Evolutionary conservation across 1,140 invertebrate genomes (phyloP).

Genomic region (Pseudomyrmex cubaensis): DNA sequence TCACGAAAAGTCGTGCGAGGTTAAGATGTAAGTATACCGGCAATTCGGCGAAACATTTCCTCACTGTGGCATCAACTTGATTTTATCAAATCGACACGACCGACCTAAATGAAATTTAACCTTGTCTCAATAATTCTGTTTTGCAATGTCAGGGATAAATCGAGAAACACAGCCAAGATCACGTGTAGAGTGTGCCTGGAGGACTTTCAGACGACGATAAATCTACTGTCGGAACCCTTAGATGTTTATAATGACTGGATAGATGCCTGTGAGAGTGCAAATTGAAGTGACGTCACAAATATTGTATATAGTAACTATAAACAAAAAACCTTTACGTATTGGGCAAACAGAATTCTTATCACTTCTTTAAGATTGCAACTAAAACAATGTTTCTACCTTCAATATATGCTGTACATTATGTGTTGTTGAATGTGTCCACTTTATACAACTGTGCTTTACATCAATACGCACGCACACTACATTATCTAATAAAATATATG

Average conservation of each 20-base stretch:
- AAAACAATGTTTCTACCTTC: not conserved
- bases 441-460: too few species aligned
- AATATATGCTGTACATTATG: too few species aligned
- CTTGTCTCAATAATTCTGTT: not conserved
- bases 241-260: conserved; percentile 99
- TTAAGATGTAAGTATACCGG: conserved; percentile 95
- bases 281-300: conserved; percentile 85
- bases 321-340: not conserved
- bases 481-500: not conserved
- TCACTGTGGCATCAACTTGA: not conserved
- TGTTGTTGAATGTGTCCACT: not conserved
- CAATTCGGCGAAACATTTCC: not conserved
- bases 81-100: not conserved
- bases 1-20: conserved; percentile 99
- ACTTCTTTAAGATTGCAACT: not conserved
- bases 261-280: conserved; percentile 98
- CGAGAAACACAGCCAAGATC: conserved; percentile 96
- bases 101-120: not conserved
- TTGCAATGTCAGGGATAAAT: conserved; percentile 92
- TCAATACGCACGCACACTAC: not conserved
- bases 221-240: conserved; percentile 97
- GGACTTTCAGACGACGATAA: conserved; percentile 98
- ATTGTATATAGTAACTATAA: not conserved
- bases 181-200: conserved; percentile 97
- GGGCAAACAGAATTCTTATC: not conserved